Evolutionary conservation across 2,797 vertebrate genomes (phyloP), one percentile per base, ranked within the genome.

Genomic region (Dallia pectoralis): DNA sequence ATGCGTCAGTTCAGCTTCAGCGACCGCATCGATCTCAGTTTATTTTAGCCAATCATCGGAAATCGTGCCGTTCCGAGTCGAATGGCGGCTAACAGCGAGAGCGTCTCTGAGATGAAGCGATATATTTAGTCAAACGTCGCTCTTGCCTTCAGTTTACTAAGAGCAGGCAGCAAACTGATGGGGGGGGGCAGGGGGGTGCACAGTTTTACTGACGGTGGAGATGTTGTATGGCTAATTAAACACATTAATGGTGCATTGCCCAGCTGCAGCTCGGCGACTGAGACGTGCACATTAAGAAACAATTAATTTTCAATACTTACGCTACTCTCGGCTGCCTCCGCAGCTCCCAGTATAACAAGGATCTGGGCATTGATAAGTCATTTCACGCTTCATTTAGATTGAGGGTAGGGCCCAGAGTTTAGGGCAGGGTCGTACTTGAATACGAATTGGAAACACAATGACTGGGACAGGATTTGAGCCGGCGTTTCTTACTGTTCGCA

Each of bases 231-330:
- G 88, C 86, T 93, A 93, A 93, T 92, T 93, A 89, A 91, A 85
- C 90, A 87, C 89, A 89, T 87, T 93, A 92, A 93, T 91, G 89
- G 87, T 85, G 90, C 91, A 87, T 92, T 81, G 83, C 86, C 90
- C 81, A 82, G 87, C 78, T 82, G 74, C 81, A 79, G 81, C 53
- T 88, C 88, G 83, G 89, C 83, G 73, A 84, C 84, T 84, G 82
- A 86, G 88, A 91, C 78, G 69, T 87, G 84, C 86, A 85, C 90
- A 93, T 93, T 93, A 94, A 91, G 90, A 92, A 91, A 89, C 91
- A 90, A 93, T 93, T 92, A 92, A 92, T 92, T 92, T 90, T 81
- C 91, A 91, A 91, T 91, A 90, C 89, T 84, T 85, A 87, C 82
- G 84, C 87, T 89, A 88, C 90, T 90, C 89, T 89, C 86, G 85